Conservation (phyloP, 2,888 invertebrate species). For the Xestoiulus laeticollis region DNA sequence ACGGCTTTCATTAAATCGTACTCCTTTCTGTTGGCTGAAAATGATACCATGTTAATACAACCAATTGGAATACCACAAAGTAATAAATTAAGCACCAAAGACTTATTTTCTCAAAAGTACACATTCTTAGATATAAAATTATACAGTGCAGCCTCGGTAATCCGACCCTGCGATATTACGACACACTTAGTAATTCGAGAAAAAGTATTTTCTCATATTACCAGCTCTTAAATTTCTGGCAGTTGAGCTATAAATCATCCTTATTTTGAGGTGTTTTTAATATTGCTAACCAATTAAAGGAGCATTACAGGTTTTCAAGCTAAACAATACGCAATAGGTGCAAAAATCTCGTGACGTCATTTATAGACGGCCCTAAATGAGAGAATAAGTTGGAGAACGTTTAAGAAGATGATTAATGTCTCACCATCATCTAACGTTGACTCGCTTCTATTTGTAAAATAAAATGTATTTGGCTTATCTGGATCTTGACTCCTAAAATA, state of each 20-base stretch:
- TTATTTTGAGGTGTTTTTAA: too few relatives aligned
- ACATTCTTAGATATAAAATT: neutral
- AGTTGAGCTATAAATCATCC: too few relatives aligned
- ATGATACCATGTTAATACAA: neutral
- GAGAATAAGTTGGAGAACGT: neutral
- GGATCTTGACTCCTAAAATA: constrained; percentile 32
- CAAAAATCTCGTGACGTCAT: too few relatives aligned
- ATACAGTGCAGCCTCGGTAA: too few relatives aligned
- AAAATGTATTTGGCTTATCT: constrained; percentile 40
- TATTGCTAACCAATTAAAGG: too few relatives aligned
- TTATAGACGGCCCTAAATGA: too few relatives aligned
- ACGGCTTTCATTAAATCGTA: constrained; percentile 46
- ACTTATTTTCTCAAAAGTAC: neutral
- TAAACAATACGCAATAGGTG: too few relatives aligned
- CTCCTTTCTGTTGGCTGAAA: constrained; percentile 44
- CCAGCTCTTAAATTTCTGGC: too few relatives aligned
- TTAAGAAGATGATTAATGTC: neutral
- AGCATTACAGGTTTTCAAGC: too few relatives aligned
- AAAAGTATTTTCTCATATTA: too few relatives aligned
- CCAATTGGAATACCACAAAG: neutral
- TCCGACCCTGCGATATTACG: too few relatives aligned
- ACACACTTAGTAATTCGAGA: too few relatives aligned
- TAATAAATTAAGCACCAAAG: neutral
- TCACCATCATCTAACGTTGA: neutral
- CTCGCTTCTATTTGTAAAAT: constrained; percentile 51